Evolutionary conservation across 2,113 vertebrate species (phyloP).

Genomic region (Heterochromis multidens): DNA sequence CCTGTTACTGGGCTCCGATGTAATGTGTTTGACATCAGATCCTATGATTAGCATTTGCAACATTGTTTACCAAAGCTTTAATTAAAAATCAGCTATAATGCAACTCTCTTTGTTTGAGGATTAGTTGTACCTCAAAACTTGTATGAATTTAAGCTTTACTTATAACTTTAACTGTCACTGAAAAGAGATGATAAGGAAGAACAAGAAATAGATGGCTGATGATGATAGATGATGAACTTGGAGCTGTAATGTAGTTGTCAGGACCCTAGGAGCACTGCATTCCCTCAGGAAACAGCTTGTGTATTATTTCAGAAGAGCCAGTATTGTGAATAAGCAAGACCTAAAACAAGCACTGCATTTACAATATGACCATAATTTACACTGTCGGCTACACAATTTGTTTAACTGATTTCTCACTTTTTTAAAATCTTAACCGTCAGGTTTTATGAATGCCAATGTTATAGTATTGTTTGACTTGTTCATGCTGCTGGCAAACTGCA

Average conservation of each 20-base stretch:
- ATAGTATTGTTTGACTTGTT: neutral
- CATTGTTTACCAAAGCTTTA: neutral
- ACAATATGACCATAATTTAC: neutral
- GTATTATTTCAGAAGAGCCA: neutral
- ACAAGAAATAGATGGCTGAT: conserved; percentile 62
- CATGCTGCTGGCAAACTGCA: neutral
- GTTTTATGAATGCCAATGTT: neutral
- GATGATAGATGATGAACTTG: conserved; percentile 74
- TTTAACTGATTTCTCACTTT: neutral
- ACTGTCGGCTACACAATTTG: neutral
- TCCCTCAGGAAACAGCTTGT: conserved; percentile 77
- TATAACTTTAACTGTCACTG: conserved; percentile 77
- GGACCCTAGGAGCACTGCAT: conserved; percentile 80
- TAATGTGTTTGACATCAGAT: neutral
- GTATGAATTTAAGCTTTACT: neutral
- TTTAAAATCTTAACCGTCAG: neutral
- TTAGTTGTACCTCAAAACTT: neutral
- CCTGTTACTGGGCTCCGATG: conserved; percentile 73
- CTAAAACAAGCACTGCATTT: neutral
- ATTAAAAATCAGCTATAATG: neutral
- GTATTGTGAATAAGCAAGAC: neutral
- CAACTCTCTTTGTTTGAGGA: neutral
- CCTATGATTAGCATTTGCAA: neutral
- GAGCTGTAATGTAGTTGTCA: conserved; percentile 77
- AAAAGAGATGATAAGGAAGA: conserved; percentile 74